Evolutionary conservation across 2,113 vertebrate species (phyloP).

Genomic region (Glaucomys volans): DNA sequence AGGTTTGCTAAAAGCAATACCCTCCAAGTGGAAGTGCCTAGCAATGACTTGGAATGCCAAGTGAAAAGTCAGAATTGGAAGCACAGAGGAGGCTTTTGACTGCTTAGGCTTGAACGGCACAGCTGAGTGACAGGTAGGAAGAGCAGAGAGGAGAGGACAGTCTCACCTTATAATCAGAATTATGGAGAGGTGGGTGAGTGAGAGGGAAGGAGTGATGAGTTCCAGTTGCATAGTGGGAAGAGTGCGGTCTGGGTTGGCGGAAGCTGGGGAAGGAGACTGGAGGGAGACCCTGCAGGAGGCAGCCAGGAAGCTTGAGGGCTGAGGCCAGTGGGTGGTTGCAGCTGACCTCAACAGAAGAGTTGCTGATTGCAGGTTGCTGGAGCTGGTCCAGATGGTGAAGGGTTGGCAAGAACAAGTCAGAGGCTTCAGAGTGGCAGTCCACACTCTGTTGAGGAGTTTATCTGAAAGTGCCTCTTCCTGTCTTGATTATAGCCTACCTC

Average conservation of each 20-base stretch:
- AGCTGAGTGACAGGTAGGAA: neutral
- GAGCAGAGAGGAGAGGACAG: neutral
- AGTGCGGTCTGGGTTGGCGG: neutral
- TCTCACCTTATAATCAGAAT: neutral
- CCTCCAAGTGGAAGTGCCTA: neutral
- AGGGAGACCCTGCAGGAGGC: neutral
- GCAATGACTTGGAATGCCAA: neutral
- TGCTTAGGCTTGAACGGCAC: neutral
- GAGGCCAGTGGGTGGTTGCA: neutral
- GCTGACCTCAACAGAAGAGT: neutral
- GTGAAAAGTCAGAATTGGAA: neutral
- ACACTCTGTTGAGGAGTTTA: neutral
- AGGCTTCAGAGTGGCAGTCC: neutral
- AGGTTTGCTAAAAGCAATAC: neutral
- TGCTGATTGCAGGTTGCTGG: neutral
- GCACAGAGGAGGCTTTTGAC: neutral
- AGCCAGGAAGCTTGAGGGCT: neutral
- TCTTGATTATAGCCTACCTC: constrained; percentile 38
- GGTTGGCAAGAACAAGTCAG: neutral
- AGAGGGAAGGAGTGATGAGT: neutral
- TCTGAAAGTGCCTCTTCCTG: constrained; percentile 35
- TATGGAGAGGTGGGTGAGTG: neutral
- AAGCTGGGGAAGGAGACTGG: neutral
- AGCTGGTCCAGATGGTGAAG: neutral
- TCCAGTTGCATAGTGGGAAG: neutral